These are phyloP conservation scores for Chymomyza caudatula DNA, from an alignment of 2,888 invertebrate genomes.

Conservation along the genomic window DNA sequence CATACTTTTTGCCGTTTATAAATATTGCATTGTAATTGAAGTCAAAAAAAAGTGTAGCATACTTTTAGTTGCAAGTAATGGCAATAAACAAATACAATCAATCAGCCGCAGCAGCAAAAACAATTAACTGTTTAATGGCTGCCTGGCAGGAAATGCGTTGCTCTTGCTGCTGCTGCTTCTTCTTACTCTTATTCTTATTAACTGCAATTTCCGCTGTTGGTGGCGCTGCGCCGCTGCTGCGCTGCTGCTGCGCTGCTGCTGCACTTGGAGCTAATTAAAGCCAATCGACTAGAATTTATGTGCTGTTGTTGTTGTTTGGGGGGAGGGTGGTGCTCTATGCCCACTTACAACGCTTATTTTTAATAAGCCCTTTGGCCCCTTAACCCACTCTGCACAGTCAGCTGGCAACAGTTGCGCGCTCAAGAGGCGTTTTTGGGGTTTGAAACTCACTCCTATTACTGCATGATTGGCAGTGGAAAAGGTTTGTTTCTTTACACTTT, in stretches of 20 bases:
- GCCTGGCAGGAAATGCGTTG: too few relatives aligned
- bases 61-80: neutral
- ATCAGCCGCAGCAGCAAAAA: neutral
- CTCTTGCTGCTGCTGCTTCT: neutral
- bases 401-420: too few relatives aligned
- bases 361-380: too few relatives aligned
- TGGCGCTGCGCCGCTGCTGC: too few relatives aligned
- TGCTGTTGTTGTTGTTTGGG: neutral
- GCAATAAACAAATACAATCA: neutral
- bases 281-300: conserved; percentile 47
- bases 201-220: neutral
- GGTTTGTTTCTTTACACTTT: too few relatives aligned
- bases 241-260: too few relatives aligned
- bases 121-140: neutral
- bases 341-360: too few relatives aligned
- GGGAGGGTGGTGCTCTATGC: neutral
- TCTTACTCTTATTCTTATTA: too few relatives aligned
- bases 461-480: too few relatives aligned
- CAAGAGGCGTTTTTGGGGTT: too few relatives aligned
- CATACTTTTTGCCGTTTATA: conserved; percentile 21
- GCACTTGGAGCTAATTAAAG: conserved; percentile 47
- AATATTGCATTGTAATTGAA: neutral
- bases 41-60: neutral
- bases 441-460: too few relatives aligned
- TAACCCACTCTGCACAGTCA: too few relatives aligned